Evolutionary conservation across 2,888 invertebrate genomes (phyloP).

Genomic region (Notocelia uddmanniana): DNA sequence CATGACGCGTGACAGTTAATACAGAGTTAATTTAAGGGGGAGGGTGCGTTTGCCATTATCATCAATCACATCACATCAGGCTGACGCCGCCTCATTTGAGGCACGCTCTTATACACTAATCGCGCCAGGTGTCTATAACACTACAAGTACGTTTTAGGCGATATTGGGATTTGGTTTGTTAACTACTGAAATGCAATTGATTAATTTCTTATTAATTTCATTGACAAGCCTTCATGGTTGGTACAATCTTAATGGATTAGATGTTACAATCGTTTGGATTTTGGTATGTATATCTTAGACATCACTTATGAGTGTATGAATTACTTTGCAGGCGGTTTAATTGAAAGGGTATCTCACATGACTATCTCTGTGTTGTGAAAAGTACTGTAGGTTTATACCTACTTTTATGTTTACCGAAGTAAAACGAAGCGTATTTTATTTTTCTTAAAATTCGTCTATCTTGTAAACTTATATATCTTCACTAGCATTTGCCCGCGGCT

Average conservation of each 20-base stretch:
- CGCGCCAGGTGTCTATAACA: slow-evolving; percentile 35
- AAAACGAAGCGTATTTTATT: background rate
- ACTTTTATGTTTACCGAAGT: too few species aligned
- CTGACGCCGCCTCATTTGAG: slow-evolving; percentile 66
- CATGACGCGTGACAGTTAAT: slow-evolving; percentile 48
- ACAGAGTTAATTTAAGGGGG: slow-evolving; percentile 58
- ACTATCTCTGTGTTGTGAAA: too few species aligned
- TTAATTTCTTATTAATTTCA: background rate
- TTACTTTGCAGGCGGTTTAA: background rate
- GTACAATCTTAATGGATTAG: background rate
- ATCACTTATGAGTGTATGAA: too few species aligned
- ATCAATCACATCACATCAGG: slow-evolving; percentile 72
- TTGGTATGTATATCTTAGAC: background rate
- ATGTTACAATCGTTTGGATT: background rate
- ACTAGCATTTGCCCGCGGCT: too few species aligned
- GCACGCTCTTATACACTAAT: slow-evolving; percentile 45
- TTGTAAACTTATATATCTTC: too few species aligned
- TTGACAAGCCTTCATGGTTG: background rate
- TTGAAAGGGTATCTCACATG: too few species aligned
- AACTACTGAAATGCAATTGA: background rate
- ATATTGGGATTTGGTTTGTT: background rate
- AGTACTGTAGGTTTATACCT: too few species aligned
- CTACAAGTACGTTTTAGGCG: background rate
- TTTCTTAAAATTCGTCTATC: too few species aligned
- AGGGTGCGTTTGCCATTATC: slow-evolving; percentile 65